A percentile compares a stretch with the other conserved stretches of the same genome.
These are phyloP conservation scores for Lineus longissimus DNA, from an alignment of 1,140 invertebrate genomes.

Conservation along the genomic window DNA sequence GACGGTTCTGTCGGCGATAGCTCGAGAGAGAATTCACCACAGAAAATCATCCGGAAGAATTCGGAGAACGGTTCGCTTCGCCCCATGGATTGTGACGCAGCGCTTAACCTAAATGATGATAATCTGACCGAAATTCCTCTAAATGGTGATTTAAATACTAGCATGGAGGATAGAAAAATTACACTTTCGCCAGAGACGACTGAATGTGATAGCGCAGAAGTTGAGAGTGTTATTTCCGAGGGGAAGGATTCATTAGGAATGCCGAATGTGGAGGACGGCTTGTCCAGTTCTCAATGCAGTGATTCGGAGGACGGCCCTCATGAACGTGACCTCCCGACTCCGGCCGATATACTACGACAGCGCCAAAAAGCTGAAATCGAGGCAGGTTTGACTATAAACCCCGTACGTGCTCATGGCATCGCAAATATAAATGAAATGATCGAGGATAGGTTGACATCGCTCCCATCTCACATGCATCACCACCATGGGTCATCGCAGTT, in stretches of 20 bases:
- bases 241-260: constrained; percentile 65
- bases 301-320: constrained; percentile 77
- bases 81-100: not conserved
- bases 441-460: not conserved
- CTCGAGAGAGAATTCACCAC: constrained; percentile 34
- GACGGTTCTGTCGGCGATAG: constrained; percentile 17
- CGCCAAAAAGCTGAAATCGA: constrained; percentile 40
- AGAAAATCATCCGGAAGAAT: constrained; percentile 28
- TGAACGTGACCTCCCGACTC: constrained; percentile 35
- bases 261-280: constrained; percentile 91
- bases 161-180: constrained; percentile 62
- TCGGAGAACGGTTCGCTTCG: not conserved
- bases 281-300: constrained; percentile 80
- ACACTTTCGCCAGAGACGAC: constrained; percentile 90
- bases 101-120: constrained; percentile 39
- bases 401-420: not conserved
- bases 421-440: not conserved
- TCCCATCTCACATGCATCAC: not conserved
- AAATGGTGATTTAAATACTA: constrained; percentile 31
- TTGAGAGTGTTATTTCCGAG: constrained; percentile 66
- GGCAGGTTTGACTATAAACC: constrained; percentile 21
- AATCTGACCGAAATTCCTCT: constrained; percentile 46
- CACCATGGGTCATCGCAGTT: not conserved
- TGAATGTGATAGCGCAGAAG: constrained; percentile 88
- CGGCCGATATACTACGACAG: constrained; percentile 38